phyloP scores from a whole-genome alignment of 37 sponge, comb jelly and placozoan genomes.

The Oscarella lobularis region DNA sequence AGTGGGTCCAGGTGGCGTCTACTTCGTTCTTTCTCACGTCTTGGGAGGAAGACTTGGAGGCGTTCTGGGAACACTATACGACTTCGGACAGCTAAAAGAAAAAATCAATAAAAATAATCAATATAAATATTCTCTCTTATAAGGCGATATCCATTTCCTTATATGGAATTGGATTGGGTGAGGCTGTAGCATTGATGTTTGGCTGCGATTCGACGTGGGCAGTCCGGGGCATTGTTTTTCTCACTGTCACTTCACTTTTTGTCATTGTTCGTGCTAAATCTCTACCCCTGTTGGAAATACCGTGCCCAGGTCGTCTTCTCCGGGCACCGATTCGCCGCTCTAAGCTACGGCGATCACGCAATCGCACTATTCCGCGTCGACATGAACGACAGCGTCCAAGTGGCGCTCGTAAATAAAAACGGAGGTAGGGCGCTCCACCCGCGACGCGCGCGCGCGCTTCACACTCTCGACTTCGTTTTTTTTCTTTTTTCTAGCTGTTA shows the following conservation, averaged over 20 bases:
- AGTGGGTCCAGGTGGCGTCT: too few relatives aligned
- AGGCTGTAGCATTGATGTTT: constrained; percentile 22
- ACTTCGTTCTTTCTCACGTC: too few relatives aligned
- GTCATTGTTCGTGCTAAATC: constrained; percentile 19
- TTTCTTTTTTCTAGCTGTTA: too few relatives aligned
- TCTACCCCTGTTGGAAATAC: neutral
- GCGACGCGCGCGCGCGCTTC: too few relatives aligned
- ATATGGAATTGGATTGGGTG: constrained; percentile 23
- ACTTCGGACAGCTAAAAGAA: too few relatives aligned
- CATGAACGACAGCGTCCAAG: neutral
- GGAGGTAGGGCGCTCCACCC: neutral
- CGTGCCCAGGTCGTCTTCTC: neutral
- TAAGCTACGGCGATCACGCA: neutral
- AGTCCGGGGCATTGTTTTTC: constrained; percentile 16
- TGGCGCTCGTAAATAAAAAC: neutral
- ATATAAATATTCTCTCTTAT: too few relatives aligned
- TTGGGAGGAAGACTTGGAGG: too few relatives aligned
- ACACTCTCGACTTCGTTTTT: too few relatives aligned
- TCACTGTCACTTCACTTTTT: constrained; percentile 12
- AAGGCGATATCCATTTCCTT: constrained; percentile 26
- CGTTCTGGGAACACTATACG: too few relatives aligned
- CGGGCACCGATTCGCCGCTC: neutral
- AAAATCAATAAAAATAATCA: too few relatives aligned
- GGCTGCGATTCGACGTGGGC: constrained; percentile 17
- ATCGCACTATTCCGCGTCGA: neutral